Base-by-base conservation (phyloP, 2,113 vertebrate genomes). In the Poeciliopsis occidentalis region DNA sequence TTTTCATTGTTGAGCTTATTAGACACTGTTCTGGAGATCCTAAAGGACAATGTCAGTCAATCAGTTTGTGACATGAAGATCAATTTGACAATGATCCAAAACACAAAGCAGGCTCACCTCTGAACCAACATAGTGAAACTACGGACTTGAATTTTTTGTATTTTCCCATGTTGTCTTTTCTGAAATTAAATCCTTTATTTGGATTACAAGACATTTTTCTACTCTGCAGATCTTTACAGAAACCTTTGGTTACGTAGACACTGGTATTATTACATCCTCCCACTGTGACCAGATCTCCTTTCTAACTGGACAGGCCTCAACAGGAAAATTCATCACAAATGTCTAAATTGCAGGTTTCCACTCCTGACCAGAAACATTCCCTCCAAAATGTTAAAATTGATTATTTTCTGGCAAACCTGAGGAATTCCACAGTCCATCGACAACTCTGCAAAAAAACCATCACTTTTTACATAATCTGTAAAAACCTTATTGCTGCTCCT, bases 371-470 rank as follows among this genome's bases (percentile, higher is more conserved):
- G 67, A 76, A 27, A 71, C 32, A n/a, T 76, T 70, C 71, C 37
- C 66, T 70, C 12, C 17, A 65, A 66, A 80, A 84, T 64, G 70
- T 67, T 19, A 69, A 80, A 73, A 67, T 65, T 24, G 17, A 11
- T 71, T 73, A 81, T 12, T 80, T 90, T 86, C 80, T 84, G 64
- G 37, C 60, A 75, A 82, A 80, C 65, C 0, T 63, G 67, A 83
- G 77, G 79, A 86, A 86, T 72, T 87, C 39, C 71, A 39, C 75
- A 85, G 80, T 70, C 29, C 54, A 12, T 24, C 2, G 64, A 67
- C 78, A 83, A 32, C 68, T 83, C n/a, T 75, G 4, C 19, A 41
- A 26, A 10, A n/a, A 74, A 13, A 57, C 30, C n/a, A 3, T 8
- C 22, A 54, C 4, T 3, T 67, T 65, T 75, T 8, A 15, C 2